Conservation (phyloP, 2,797 vertebrate species). For the Nyctibius grandis region DNA sequence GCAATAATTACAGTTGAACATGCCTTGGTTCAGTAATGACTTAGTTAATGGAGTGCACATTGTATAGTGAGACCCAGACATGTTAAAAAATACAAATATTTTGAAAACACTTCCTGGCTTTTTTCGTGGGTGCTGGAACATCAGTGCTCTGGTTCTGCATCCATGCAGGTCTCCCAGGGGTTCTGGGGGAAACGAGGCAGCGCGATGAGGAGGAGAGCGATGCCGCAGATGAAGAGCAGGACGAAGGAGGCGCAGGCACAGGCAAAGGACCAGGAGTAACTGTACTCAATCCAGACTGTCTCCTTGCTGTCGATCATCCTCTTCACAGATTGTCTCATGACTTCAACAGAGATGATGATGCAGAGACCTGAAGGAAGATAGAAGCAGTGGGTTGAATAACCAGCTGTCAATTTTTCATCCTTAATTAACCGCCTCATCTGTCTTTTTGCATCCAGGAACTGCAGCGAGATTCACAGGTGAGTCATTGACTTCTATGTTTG, state of each 20-base stretch:
- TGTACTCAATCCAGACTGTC: constrained; percentile 88
- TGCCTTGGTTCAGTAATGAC: not conserved
- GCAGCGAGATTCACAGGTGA: constrained; percentile 1
- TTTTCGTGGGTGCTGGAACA: not conserved
- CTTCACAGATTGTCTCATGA: constrained; percentile 95
- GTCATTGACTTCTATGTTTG: not conserved
- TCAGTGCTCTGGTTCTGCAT: constrained; percentile 87
- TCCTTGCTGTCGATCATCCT: constrained; percentile 95
- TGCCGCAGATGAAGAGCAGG: constrained; percentile 88
- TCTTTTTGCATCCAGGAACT: not conserved
- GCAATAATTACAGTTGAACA: not conserved
- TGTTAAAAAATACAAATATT: not conserved
- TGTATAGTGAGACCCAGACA: not conserved
- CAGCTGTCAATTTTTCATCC: not conserved
- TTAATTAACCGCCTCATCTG: not conserved
- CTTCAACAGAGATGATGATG: constrained; percentile 91
- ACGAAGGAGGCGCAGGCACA: constrained; percentile 88
- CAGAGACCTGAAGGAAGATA: constrained; percentile 84
- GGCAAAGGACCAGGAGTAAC: constrained; percentile 92
- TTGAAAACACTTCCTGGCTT: not conserved
- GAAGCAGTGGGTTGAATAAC: not conserved
- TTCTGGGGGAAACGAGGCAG: constrained; percentile 96
- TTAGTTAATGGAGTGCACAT: not conserved
- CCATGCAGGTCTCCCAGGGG: constrained; percentile 98
- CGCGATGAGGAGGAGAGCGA: constrained; percentile 87